These are phyloP conservation scores for Sciaenops ocellatus DNA, from an alignment of 2,797 vertebrate genomes.

Conservation along the genomic window DNA sequence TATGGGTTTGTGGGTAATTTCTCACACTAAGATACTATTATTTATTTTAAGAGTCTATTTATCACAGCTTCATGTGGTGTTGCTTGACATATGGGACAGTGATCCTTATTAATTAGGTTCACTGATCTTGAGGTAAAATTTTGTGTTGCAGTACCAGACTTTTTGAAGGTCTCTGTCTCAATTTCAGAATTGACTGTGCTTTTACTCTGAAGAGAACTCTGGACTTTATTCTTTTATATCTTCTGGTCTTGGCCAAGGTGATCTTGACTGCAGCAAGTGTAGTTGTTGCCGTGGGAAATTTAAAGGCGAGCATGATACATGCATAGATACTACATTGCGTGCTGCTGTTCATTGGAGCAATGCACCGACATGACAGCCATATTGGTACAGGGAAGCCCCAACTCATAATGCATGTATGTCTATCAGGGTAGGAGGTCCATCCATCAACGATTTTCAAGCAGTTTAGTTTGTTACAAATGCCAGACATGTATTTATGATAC, in stretches of 20 bases:
- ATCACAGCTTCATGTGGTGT: conserved; percentile 12
- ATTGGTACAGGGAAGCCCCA: not conserved
- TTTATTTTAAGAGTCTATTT: conserved; percentile 12
- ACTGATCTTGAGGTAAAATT: conserved; percentile 22
- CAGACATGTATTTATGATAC: too few relatives aligned
- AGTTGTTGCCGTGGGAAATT: not conserved
- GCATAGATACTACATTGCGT: not conserved
- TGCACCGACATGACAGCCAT: not conserved
- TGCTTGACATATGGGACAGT: conserved; percentile 1
- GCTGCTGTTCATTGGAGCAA: not conserved
- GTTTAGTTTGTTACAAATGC: too few relatives aligned
- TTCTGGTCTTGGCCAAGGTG: too few relatives aligned
- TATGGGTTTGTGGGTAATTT: conserved; percentile 30
- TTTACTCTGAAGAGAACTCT: too few relatives aligned
- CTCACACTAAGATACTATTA: not conserved
- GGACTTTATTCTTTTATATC: too few relatives aligned
- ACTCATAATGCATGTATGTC: not conserved
- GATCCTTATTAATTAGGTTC: conserved; percentile 17
- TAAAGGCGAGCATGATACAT: not conserved
- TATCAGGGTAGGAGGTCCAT: not conserved
- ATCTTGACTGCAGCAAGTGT: too few relatives aligned
- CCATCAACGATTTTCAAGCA: not conserved
- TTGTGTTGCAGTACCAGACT: too few relatives aligned
- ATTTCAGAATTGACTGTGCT: too few relatives aligned
- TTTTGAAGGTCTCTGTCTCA: too few relatives aligned